phyloP scores from a whole-genome alignment of 2,113 vertebrate genomes.

The Oncorhynchus tshawytscha region DNA sequence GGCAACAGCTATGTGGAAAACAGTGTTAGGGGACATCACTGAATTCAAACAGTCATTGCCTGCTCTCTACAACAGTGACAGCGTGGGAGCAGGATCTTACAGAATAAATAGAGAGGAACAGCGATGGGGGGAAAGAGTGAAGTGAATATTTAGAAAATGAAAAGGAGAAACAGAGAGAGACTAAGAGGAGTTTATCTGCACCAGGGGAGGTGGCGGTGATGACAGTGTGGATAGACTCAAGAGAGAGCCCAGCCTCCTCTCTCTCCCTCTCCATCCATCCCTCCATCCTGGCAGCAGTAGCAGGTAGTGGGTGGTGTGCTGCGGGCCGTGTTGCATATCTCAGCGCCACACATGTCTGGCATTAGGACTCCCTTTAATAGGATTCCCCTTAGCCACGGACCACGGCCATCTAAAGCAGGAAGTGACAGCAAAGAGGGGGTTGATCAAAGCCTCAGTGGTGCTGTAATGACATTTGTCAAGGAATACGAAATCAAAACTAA shows the following conservation, averaged over 20 bases:
- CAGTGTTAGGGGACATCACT: too few relatives aligned
- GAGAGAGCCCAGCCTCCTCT: not conserved
- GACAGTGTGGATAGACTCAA: not conserved
- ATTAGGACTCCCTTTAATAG: slow-evolving; percentile 21
- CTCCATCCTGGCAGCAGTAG: not conserved
- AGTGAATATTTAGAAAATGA: too few relatives aligned
- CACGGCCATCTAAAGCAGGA: not conserved
- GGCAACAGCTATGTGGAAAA: too few relatives aligned
- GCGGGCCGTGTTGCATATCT: slow-evolving; percentile 8
- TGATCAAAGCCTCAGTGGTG: not conserved
- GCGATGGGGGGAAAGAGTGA: not conserved
- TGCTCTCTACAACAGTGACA: too few relatives aligned
- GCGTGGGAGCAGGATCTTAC: not conserved
- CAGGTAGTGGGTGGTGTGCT: not conserved
- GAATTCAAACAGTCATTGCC: too few relatives aligned
- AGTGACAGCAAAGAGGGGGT: not conserved
- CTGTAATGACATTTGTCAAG: not conserved
- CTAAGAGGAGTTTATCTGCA: not conserved
- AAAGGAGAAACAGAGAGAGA: not conserved
- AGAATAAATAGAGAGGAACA: not conserved
- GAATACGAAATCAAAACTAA: too few relatives aligned
- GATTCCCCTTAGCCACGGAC: slow-evolving; percentile 1
- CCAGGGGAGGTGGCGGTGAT: not conserved
- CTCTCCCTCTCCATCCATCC: not conserved
- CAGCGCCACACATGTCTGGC: slow-evolving; percentile 18